Evolutionary conservation across 2,888 invertebrate species (phyloP), one percentile per base, ranked within the genome.

Genomic region (Athripsodes cinereus): DNA sequence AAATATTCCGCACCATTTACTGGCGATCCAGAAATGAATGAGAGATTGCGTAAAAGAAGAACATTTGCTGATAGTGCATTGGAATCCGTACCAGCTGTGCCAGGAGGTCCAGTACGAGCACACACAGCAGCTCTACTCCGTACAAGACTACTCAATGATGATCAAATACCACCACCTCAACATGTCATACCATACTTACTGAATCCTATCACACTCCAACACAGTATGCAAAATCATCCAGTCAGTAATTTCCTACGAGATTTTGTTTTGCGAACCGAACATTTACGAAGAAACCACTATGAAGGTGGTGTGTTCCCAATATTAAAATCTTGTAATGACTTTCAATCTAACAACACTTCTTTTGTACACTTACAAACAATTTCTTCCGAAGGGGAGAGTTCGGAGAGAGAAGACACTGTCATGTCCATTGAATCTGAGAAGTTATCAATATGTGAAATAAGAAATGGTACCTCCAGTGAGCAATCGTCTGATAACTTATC

Each of bases 11-110:
- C 52, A 5, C 60, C 63, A 0, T 49, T 63, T 2, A 55, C 69
- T 70, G 64, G 66, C 69, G 69, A 81, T 70, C 68, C 78, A 63
- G 69, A 69, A 11, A 83, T 73, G 81, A 76, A 68, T 71, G 84
- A 74, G 71, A 82, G 72, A 66, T 80, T 79, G 66, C 82, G 72
- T n/a, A 83, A 82, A 66, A 68, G 76, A 46, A 70, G 72, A 58
- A 73, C 76, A 26, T 76, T 76, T 65, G 76, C 76, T 53, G 76
- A 76, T 66, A 73, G 74, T 35, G 75, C 75, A 67, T 67, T 76
- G 60, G 74, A 76, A 55, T 68, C 70, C 47, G 70, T 71, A 35
- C 67, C 72, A 60, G 69, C 62, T 44, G 13, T 56, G 65, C 70
- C 22, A 66, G 2, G 53, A 13, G n/a, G 53, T 19, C 57, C 60